A percentile compares a stretch with the other conserved stretches of the same genome.
phyloP scores from a whole-genome alignment of 2,888 invertebrate species.

The Odontothrips loti region DNA sequence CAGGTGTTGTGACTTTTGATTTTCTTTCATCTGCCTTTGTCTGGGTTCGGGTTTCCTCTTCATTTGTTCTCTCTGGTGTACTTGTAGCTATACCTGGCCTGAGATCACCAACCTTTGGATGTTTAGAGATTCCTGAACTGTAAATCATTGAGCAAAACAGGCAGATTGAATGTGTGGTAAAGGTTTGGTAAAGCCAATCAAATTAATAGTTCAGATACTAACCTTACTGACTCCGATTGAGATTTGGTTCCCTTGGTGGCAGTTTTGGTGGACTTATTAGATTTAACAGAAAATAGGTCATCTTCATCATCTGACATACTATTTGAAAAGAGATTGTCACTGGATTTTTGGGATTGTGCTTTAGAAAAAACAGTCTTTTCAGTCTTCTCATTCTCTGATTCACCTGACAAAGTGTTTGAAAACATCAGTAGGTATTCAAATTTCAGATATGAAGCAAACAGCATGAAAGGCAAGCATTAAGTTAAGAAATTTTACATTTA shows the following conservation, averaged over 20 bases:
- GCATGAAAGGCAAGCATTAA: too few species aligned
- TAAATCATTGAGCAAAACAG: neutral
- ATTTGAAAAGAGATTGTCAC: neutral
- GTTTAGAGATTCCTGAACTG: neutral
- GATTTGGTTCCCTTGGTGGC: too few species aligned
- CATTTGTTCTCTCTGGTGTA: conserved; percentile 11
- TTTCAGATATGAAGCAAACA: neutral
- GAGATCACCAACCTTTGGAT: neutral
- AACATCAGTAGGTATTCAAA: neutral
- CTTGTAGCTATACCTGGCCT: neutral
- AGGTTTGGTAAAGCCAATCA: neutral
- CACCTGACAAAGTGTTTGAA: neutral
- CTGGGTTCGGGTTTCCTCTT: neutral
- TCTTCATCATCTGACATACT: neutral
- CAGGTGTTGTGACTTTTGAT: too few species aligned
- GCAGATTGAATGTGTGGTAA: too few species aligned
- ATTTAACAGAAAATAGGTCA: neutral
- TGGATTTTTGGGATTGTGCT: neutral
- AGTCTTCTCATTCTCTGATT: neutral
- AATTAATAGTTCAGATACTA: too few species aligned
- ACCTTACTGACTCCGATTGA: neutral
- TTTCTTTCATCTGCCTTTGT: too few species aligned
- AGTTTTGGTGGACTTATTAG: neutral
- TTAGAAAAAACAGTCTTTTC: neutral
- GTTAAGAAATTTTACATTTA: too few species aligned